Evolutionary conservation across 2,888 invertebrate species (phyloP), one percentile per base, ranked within the genome.

Genomic region (Steromphala cineraria): DNA sequence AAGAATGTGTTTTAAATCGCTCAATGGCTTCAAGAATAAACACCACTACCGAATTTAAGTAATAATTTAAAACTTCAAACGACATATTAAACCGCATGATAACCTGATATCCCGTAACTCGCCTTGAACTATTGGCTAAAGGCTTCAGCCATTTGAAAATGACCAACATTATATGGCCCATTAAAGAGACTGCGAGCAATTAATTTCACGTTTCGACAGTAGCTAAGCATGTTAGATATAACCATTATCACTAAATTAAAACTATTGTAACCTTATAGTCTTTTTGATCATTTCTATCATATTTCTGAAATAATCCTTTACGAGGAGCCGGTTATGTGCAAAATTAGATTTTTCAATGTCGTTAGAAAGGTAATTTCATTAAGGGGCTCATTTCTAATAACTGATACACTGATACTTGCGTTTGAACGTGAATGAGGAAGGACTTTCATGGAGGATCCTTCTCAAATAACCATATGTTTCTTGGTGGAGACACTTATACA

Each of bases 241-340:
- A 46, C 31, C 36, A 40, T 71, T 71, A 71, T 17, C 71, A 71
- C 71, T 36, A 71, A 71, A 71, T 71, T 31, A 71, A 71, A 31
- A 71, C 40, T 36, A 19, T 31, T 71, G 71, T 36, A 71, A 71
- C 19, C 28, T 19, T 31, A 71, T 36, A 19, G 21, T 24, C 10
- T 71, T 31, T 71, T 71, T 71, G 31, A 71, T 36, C n/a, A 71
- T 36, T 71, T 31, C 40, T 15, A 40, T 71, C 71, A 71, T 71
- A 36, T 71, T 71, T 36, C 71, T 24, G 36, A 71, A 71, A 36
- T 71, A 71, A 71, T 71, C 36, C 71, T 46, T 46, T 56, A 56
- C 56, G 19, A 24, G 62, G 21, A 62, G 28, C 15, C 28, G 28
- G 62, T 62, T 5, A 62, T 62, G 28, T 28, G 24, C 62, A 62